Percentiles rank a stretch among this genome's conserved stretches.
These are phyloP conservation scores for Thamnophis elegans DNA, from an alignment of 2,797 vertebrate species.

Conservation along the genomic window DNA sequence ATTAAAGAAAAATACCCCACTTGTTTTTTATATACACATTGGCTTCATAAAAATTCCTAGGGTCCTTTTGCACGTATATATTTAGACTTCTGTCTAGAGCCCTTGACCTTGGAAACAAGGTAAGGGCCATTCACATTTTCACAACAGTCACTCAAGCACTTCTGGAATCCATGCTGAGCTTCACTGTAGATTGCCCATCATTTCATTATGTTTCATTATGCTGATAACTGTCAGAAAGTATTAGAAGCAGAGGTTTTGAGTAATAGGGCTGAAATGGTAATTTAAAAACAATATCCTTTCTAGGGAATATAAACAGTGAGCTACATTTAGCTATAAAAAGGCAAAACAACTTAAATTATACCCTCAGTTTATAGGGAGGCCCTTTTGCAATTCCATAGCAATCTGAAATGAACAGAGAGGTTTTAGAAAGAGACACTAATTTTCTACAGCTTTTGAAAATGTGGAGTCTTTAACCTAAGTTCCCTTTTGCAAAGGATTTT, in stretches of 20 bases:
- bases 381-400: conserved; percentile 58
- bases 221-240: conserved; percentile 80
- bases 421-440: conserved; percentile 51
- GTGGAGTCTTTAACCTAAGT: conserved; percentile 52
- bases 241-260: conserved; percentile 74
- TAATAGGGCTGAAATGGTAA: conserved; percentile 78
- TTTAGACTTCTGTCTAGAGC: conserved; percentile 43
- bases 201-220: conserved; percentile 83
- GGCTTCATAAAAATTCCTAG: conserved; percentile 36
- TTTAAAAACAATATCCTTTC: conserved; percentile 82
- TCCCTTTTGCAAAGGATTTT: conserved; percentile 43
- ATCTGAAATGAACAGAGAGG: conserved; percentile 47
- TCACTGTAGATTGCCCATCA: conserved; percentile 77
- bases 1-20: conserved; percentile 35
- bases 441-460: conserved; percentile 52
- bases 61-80: not conserved
- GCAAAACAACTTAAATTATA: conserved; percentile 66
- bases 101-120: conserved; percentile 76
- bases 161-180: conserved; percentile 70
- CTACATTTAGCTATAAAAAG: conserved; percentile 76
- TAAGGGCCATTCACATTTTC: conserved; percentile 73
- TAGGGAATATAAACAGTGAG: conserved; percentile 70
- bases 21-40: conserved; percentile 36
- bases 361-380: conserved; percentile 55
- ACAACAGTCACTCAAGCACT: conserved; percentile 70